Conservation (phyloP, 1,140 invertebrate species). For the Elysia chlorotica region DNA sequence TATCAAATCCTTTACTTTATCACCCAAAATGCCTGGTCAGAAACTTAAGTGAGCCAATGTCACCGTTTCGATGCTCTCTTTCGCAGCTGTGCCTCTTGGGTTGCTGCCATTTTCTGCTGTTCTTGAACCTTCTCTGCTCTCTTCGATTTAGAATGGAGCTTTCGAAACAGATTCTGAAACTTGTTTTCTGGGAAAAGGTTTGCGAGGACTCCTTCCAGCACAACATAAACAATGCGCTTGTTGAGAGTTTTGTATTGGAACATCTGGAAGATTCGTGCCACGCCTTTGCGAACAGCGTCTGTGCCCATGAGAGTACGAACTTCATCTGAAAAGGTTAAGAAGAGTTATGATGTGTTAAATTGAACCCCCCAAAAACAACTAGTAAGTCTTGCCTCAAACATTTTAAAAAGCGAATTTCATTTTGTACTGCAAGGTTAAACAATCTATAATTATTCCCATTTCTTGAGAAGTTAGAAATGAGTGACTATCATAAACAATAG, state of each 20-base stretch:
- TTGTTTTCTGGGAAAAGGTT: slow-evolving; percentile 78
- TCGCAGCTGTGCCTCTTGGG: slow-evolving; percentile 1
- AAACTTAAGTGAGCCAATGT: too few species aligned
- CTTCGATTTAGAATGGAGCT: slow-evolving; percentile 69
- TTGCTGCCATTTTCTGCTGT: not conserved
- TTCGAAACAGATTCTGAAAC: slow-evolving; percentile 70
- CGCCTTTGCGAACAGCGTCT: slow-evolving; percentile 84
- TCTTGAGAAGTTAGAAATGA: too few species aligned
- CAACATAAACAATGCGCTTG: slow-evolving; percentile 80
- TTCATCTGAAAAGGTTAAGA: slow-evolving; percentile 85
- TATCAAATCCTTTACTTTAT: too few species aligned
- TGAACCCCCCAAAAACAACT: too few species aligned
- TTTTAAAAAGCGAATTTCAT: slow-evolving; percentile 5
- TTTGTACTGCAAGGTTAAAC: too few species aligned
- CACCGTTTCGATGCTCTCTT: not conserved
- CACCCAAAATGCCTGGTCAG: too few species aligned
- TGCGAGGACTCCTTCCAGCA: slow-evolving; percentile 80
- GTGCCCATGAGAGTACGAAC: slow-evolving; percentile 89
- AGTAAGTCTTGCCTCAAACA: too few species aligned
- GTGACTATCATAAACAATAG: too few species aligned
- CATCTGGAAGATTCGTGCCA: slow-evolving; percentile 86
- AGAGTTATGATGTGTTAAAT: too few species aligned
- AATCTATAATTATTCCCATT: too few species aligned
- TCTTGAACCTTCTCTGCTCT: slow-evolving; percentile 29
- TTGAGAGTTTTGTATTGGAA: slow-evolving; percentile 86